A percentile compares a stretch with the other conserved stretches of the same genome.
Conservation (phyloP, 2,113 vertebrate genomes). For the Lathamus discolor region DNA sequence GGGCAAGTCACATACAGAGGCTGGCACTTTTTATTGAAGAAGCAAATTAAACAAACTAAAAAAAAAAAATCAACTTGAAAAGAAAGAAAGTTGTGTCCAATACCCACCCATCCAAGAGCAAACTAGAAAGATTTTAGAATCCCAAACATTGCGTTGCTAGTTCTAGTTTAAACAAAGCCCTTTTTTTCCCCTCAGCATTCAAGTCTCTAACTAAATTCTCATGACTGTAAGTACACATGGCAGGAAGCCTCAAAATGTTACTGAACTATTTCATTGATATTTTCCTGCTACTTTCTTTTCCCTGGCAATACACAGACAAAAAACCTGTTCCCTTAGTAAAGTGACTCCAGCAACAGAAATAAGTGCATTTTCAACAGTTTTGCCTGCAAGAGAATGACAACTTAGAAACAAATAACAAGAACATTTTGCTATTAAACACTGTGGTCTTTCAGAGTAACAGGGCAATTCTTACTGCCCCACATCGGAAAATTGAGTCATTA, state of each 20-base stretch:
- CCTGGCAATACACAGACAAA: neutral
- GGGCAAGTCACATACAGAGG: neutral
- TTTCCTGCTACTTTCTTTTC: slow-evolving; percentile 3
- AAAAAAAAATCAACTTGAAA: neutral
- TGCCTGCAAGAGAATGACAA: neutral
- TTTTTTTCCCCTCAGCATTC: neutral
- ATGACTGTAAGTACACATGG: neutral
- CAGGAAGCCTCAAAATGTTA: slow-evolving; percentile 9
- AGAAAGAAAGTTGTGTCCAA: neutral
- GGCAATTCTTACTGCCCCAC: neutral
- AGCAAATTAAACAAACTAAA: neutral
- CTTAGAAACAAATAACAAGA: slow-evolving; percentile 15
- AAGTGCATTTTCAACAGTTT: neutral
- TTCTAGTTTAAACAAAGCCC: neutral
- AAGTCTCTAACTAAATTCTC: neutral
- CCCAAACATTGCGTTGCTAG: neutral
- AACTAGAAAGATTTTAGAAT: neutral
- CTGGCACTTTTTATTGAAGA: neutral
- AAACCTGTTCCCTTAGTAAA: neutral
- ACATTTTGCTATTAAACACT: neutral
- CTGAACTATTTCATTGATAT: slow-evolving; percentile 32
- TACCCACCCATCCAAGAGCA: neutral
- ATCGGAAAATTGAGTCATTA: neutral
- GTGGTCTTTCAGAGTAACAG: neutral
- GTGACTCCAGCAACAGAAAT: neutral